Conservation (phyloP, 2,797 vertebrate genomes). For the Echiichthys vipera region DNA sequence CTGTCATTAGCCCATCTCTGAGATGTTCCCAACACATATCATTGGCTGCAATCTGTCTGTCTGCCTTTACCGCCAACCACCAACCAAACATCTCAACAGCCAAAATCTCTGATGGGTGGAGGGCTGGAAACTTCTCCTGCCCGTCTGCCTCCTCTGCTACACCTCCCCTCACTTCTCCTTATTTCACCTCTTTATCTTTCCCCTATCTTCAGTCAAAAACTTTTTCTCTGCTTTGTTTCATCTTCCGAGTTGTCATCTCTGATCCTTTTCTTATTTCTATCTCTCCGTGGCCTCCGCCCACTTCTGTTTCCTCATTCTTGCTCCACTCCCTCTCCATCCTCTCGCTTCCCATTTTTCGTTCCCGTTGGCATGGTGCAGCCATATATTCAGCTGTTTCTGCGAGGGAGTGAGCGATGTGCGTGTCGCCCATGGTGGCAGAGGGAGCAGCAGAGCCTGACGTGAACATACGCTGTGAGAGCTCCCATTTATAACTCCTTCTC, state of each 20-base stretch:
- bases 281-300: slow-evolving; percentile 29
- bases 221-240: slow-evolving; percentile 43
- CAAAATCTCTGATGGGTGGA: slow-evolving; percentile 79
- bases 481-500: slow-evolving; percentile 79
- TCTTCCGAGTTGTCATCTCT: slow-evolving; percentile 38
- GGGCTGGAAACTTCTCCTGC: slow-evolving; percentile 72
- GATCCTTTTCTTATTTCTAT: slow-evolving; percentile 42
- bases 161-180: slow-evolving; percentile 34
- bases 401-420: slow-evolving; percentile 74
- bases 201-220: slow-evolving; percentile 21
- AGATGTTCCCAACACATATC: slow-evolving; percentile 85
- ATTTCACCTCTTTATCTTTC: slow-evolving; percentile 41
- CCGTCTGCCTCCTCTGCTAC: slow-evolving; percentile 50
- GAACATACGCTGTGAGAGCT: slow-evolving; percentile 81
- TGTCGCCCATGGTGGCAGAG: slow-evolving; percentile 73
- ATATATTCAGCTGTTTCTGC: slow-evolving; percentile 69
- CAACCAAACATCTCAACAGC: slow-evolving; percentile 84
- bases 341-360: slow-evolving; percentile 41
- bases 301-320: slow-evolving; percentile 24
- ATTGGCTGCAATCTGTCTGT: slow-evolving; percentile 83
- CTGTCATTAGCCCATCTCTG: slow-evolving; percentile 80
- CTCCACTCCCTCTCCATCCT: not conserved
- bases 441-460: slow-evolving; percentile 78
- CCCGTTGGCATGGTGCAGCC: slow-evolving; percentile 62
- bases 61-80: slow-evolving; percentile 80